Evolutionary conservation across 2,113 vertebrate species (phyloP), one percentile per base, ranked within the genome.

Genomic region (Lepisosteus osseus): DNA sequence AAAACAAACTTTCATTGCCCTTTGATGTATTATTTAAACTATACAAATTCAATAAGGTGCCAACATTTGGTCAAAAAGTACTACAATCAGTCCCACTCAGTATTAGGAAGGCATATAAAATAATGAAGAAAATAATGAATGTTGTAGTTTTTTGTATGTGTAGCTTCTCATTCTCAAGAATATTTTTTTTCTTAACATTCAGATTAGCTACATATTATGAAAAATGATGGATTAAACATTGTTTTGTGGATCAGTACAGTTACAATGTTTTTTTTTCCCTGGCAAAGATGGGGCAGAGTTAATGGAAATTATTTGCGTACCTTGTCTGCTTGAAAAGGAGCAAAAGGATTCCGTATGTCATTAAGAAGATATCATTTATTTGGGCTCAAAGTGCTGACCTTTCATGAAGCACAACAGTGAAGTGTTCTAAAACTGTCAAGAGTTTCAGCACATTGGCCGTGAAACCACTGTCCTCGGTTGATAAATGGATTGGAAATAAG

Each of bases 401-500:
- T 94, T 92, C 86, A 87, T 54, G 79, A n/a, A 85, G 75, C 76
- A 80, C 87, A 80, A 71, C 77, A 68, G 76, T 88, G 88, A 85
- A 91, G 86, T 91, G 87, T 92, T 93, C 92, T 94, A 87, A 94
- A 94, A 90, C 90, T 87, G 88, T 90, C 87, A 91, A 29, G 89
- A 89, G 89, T 90, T 89, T 86, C 85, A 87, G 87, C 90, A 87
- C 76, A 14, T 73, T 90, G 91, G 90, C 93, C 90, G 82, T 88
- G 83, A 89, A 90, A 88, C 91, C 83, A 89, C 85, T 88, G 88
- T 92, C 90, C 92, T 89, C 82, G 85, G 84, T 93, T 96, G 94
- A 96, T 95, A 94, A 95, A 97, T 97, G 94, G 90, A 91, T 96
- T 94, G 93, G 94, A 96, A 95, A 95, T 94, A 92, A 95, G 92